Evolutionary conservation across 2,113 vertebrate species (phyloP), one percentile per base, ranked within the genome.

Genomic region (Oreochromis aureus): DNA sequence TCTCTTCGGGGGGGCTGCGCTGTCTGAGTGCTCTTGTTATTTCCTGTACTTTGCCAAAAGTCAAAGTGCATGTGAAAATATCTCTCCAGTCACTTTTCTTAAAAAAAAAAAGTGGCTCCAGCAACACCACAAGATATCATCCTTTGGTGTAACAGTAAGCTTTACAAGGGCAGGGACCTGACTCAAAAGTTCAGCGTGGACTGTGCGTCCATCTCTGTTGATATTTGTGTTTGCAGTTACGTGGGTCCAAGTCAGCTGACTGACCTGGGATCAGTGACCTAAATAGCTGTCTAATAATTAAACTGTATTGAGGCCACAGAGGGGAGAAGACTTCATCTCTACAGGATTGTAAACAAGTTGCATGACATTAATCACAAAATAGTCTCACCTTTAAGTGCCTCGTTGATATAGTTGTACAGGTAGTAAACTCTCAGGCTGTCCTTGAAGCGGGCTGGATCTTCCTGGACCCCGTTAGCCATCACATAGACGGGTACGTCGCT

Each of bases 321-420:
- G 18, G 55, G 80, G 5, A 6, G 7, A 76, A 61, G 76, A 34
- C 22, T 16, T 63, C 2, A 36, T 63, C 5, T 10, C 7, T 22
- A 7, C 53, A 12, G 55, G 11, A 41, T 4, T 71, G 22, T 78
- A 78, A 16, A 86, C 80, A 73, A 51, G 46, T 30, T 51, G 46
- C 6, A 32, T 19, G 27, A 10, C 10, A 78, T 34, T 22, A 39
- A 24, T 80, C 55, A 8, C 41, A 46, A 30, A 30, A 18, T 32
- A 24, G 24, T 5, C 94, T 97, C 95, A 99, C 99, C 99, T 98
- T 99, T 99, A 34, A 99, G 97, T 24, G 97, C 99, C 92, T 99
- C 99, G 0, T 98, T 99, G 84, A 99, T 95, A 81, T 99, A 99
- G 91, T 96, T 98, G 92, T 98, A 96, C 81, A 98, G 91, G 91